Percentiles rank a stretch among this genome's conserved stretches.
phyloP scores from a whole-genome alignment of 1,140 invertebrate genomes.

The Drosophila oshimai region DNA sequence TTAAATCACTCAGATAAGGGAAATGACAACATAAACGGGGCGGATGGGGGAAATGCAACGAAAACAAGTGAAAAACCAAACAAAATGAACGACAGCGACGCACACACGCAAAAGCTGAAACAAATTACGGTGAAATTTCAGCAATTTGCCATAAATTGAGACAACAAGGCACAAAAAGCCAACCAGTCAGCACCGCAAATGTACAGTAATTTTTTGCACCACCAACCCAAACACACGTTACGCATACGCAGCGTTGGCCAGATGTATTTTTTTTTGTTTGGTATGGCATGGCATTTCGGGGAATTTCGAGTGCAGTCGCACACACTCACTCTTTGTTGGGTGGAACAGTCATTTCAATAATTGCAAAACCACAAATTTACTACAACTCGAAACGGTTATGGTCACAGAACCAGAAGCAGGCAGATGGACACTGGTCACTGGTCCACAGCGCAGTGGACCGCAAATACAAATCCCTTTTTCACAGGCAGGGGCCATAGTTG shows the following conservation, averaged over 20 bases:
- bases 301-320: slow-evolving; percentile 59
- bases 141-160: slow-evolving; percentile 81
- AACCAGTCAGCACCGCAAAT: slow-evolving; percentile 71
- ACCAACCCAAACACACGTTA: slow-evolving; percentile 45
- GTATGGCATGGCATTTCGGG: slow-evolving; percentile 25
- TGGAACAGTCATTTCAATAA: slow-evolving; percentile 82
- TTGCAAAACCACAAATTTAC: slow-evolving; percentile 83
- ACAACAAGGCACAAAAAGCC: slow-evolving; percentile 78
- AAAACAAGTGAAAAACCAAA: slow-evolving; percentile 53
- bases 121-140: slow-evolving; percentile 77
- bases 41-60: slow-evolving; percentile 1
- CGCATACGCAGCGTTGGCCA: slow-evolving; percentile 56
- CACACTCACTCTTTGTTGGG: background rate
- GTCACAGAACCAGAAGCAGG: slow-evolving; percentile 39
- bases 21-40: slow-evolving; percentile 30
- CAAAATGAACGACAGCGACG: slow-evolving; percentile 13
- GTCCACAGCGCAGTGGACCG: slow-evolving; percentile 20
- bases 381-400: slow-evolving; percentile 74
- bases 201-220: slow-evolving; percentile 77
- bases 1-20: slow-evolving; percentile 61
- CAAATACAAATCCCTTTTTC: slow-evolving; percentile 67
- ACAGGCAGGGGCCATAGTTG: slow-evolving; percentile 42
- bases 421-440: slow-evolving; percentile 35
- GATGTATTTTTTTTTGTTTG: background rate
- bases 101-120: slow-evolving; percentile 29